Evolutionary conservation across 2,113 vertebrate genomes (phyloP).

Genomic region (Nanorana parkeri): DNA sequence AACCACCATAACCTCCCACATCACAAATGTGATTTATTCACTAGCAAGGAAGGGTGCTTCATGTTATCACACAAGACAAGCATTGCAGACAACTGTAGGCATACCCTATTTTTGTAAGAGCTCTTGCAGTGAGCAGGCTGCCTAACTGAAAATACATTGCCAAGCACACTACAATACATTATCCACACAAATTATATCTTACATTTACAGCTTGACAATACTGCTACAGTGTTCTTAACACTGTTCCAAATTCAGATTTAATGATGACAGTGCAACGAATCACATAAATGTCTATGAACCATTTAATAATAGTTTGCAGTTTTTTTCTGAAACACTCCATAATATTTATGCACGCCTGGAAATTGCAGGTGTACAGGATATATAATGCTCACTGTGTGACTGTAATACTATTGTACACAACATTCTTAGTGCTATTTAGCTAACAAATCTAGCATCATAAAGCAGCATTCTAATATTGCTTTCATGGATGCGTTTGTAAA

Average conservation of each 20-base stretch:
- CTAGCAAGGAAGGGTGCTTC: too few species aligned
- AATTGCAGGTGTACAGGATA: neutral
- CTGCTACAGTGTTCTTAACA: neutral
- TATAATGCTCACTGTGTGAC: constrained; percentile 1
- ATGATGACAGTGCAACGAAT: neutral
- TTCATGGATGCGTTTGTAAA: constrained; percentile 69
- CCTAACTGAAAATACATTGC: too few species aligned
- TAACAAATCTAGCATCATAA: constrained; percentile 16
- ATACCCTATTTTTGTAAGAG: too few species aligned
- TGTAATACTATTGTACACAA: constrained; percentile 11
- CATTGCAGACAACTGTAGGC: neutral
- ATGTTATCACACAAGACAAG: neutral
- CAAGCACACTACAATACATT: too few species aligned
- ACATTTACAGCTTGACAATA: neutral
- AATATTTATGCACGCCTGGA: neutral
- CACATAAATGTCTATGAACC: neutral
- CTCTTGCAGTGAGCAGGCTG: too few species aligned
- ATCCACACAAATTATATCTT: neutral
- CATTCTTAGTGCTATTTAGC: constrained; percentile 9
- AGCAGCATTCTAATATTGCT: constrained; percentile 37
- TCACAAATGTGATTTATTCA: constrained; percentile 22
- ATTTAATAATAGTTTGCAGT: neutral
- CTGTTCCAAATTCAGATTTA: neutral
- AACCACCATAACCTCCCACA: constrained; percentile 2
- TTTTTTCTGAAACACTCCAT: constrained; percentile 3